These are phyloP conservation scores for Zaprionus davidi DNA, from an alignment of 1,140 invertebrate species.

Conservation along the genomic window DNA sequence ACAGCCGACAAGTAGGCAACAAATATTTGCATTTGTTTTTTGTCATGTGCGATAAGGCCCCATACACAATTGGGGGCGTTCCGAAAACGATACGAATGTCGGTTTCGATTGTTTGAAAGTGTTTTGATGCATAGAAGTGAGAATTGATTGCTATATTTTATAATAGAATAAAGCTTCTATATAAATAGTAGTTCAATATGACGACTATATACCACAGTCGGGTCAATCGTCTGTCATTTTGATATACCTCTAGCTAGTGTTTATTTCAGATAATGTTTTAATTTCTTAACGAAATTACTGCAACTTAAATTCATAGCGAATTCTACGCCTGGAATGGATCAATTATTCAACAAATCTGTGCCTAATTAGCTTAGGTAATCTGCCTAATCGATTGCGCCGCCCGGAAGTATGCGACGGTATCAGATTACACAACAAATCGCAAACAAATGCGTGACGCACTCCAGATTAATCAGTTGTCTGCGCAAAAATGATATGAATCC, in stretches of 20 bases:
- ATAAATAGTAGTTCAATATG: too few relatives aligned
- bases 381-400: conserved; percentile 55
- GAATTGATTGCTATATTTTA: too few relatives aligned
- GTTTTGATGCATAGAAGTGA: not conserved
- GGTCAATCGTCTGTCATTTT: too few relatives aligned
- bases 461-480: not conserved
- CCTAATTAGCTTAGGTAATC: conserved; percentile 59
- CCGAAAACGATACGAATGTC: not conserved
- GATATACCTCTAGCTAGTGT: too few relatives aligned
- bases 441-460: conserved; percentile 48
- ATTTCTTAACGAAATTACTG: too few relatives aligned
- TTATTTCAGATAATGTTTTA: too few relatives aligned
- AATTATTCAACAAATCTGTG: conserved; percentile 21
- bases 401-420: conserved; percentile 22
- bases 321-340: conserved; percentile 20
- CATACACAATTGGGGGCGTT: conserved; percentile 17
- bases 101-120: not conserved
- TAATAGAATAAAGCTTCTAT: too few relatives aligned
- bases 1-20: conserved; percentile 47
- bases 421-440: conserved; percentile 14
- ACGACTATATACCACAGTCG: too few relatives aligned
- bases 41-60: conserved; percentile 32
- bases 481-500: not conserved
- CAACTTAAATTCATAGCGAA: not conserved
- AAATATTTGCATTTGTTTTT: conserved; percentile 66